Evolutionary conservation across 2,113 vertebrate species (phyloP), one percentile per base, ranked within the genome.

Genomic region (Nanorana parkeri): DNA sequence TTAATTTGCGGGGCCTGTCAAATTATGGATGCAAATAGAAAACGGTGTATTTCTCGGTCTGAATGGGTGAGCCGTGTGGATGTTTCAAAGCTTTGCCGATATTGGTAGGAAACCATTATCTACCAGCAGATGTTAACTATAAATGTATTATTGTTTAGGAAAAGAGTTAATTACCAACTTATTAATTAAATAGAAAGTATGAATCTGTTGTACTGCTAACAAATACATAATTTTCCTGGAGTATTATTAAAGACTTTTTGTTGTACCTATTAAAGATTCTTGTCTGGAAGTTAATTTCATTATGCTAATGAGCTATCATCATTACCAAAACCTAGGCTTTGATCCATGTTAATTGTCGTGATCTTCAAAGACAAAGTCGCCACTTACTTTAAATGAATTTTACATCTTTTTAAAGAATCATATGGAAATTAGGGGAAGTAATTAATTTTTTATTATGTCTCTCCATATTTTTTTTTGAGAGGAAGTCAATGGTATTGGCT

Each of bases 331-430:
- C 96, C 96, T 95, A 95, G 86, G 92, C 97, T 99, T 98, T 99
- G 97, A 99, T 99, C 97, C 96, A 88, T 93, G 94, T 95, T 97
- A 95, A 97, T 98, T 96, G 97, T 98, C 95, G 89, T 96, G 96
- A 97, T 99, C 97, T 99, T 99, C 97, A 99, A 99, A 98, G 97
- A 99, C 97, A 97, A 98, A 97, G 96, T 98, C 96, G 95, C 96
- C 94, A 96, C 96, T 97, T 96, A 96, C 96, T 98, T 98, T 97
- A 97, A 97, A 98, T 95, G 93, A 96, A 96, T 98, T 97, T 97
- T 96, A 97, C 95, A 96, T 97, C 96, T 98, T 98, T 96, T 97
- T 94, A 95, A 95, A 94, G 94, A 97, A 98, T 97, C 95, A 94
- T 95, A 98, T 96, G 96, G 96, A 99, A 98, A 99, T 98, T 96